Conservation (phyloP, 2,113 vertebrate genomes). For the Hemiscyllium ocellatum region DNA sequence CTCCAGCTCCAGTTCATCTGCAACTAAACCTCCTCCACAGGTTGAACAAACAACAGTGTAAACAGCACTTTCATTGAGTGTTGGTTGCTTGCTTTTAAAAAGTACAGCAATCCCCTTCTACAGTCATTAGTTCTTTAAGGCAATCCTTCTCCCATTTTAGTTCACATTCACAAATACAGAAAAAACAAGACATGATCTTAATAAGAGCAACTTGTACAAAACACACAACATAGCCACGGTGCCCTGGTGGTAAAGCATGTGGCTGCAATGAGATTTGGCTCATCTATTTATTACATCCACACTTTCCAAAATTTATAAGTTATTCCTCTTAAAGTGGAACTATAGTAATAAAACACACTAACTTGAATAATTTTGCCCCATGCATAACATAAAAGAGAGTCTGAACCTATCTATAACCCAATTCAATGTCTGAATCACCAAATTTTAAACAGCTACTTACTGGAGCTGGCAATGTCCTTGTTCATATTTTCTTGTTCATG, state of each 20-base stretch:
- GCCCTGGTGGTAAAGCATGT: background rate
- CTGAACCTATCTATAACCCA: background rate
- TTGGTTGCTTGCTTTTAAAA: no score
- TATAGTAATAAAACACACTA: background rate
- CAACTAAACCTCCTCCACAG: no score
- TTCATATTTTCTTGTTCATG: no score
- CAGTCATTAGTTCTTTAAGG: no score
- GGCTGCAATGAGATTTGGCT: background rate
- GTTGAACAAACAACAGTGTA: no score
- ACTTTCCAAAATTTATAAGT: background rate
- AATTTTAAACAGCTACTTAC: background rate
- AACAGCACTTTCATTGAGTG: no score
- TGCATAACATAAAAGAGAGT: background rate
- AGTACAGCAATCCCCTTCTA: no score
- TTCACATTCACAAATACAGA: no score
- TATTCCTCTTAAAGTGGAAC: background rate
- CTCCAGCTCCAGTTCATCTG: no score
- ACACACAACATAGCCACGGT: background rate
- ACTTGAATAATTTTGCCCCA: background rate
- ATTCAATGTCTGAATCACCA: background rate
- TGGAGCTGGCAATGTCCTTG: background rate
- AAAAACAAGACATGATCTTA: no score
- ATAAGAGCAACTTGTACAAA: no score
- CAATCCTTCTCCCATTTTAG: no score
- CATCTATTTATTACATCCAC: background rate